A percentile compares a stretch with the other conserved stretches of the same genome.
These are phyloP conservation scores for Muntiacus muntjak DNA, from an alignment of 2,113 vertebrate species.

Conservation along the genomic window DNA sequence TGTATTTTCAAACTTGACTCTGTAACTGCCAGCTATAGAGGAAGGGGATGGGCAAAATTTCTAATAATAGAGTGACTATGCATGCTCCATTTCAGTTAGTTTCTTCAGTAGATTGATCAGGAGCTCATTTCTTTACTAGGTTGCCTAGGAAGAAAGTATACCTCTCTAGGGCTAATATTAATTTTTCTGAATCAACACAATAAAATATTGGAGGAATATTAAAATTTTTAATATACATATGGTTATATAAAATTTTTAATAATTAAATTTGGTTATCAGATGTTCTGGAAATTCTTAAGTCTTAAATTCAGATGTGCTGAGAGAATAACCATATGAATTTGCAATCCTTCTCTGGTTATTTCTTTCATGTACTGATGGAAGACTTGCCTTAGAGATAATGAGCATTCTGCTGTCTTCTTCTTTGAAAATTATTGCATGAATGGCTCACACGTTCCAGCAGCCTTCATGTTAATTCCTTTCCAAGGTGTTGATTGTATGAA, in stretches of 20 bases:
- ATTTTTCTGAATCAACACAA: background rate
- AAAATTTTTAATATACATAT: background rate
- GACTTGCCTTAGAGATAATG: background rate
- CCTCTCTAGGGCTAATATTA: background rate
- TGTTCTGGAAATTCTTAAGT: background rate
- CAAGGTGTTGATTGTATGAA: background rate
- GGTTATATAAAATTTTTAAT: background rate
- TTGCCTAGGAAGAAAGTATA: background rate
- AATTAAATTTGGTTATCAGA: constrained; percentile 18
- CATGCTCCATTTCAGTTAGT: background rate
- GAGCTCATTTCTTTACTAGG: background rate
- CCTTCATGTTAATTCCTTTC: constrained; percentile 22
- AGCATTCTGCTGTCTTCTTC: background rate
- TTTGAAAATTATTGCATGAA: background rate
- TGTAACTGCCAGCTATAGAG: background rate
- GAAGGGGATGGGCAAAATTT: background rate
- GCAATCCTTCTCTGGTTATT: background rate
- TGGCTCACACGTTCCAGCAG: background rate
- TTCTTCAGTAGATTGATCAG: background rate
- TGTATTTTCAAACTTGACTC: background rate
- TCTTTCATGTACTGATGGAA: background rate
- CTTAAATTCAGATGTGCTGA: background rate
- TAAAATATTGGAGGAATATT: background rate
- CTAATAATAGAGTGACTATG: background rate
- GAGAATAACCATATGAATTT: background rate